Evolutionary conservation across 2,888 invertebrate genomes (phyloP).

Genomic region (Asteroscopus sphinx): DNA sequence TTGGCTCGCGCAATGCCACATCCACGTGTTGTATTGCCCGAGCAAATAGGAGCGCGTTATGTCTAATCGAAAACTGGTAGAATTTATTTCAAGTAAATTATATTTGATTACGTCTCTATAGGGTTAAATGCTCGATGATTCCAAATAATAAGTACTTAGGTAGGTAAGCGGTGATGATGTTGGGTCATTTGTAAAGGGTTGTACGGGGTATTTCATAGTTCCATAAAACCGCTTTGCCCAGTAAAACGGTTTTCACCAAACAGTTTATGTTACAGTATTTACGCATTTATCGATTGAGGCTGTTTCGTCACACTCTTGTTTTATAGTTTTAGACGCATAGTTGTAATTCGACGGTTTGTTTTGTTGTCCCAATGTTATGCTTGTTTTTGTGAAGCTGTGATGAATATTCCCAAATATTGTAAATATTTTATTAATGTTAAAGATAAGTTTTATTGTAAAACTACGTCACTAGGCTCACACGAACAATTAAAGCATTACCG

Average conservation of each 20-base stretch:
- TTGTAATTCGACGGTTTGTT: slow-evolving; percentile 76
- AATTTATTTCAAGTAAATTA: too few species aligned
- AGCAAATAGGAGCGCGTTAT: too few species aligned
- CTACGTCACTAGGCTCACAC: slow-evolving; percentile 87
- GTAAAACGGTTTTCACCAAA: slow-evolving; percentile 34
- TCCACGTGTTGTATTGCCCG: too few species aligned
- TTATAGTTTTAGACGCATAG: slow-evolving; percentile 82
- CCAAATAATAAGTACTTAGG: slow-evolving; percentile 16
- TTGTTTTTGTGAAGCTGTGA: slow-evolving; percentile 90
- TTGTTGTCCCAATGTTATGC: slow-evolving; percentile 86
- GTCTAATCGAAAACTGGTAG: too few species aligned
- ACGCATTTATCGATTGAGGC: slow-evolving; percentile 85
- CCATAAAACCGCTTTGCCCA: slow-evolving; percentile 28
- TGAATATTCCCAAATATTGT: slow-evolving; percentile 89
- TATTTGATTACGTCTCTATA: too few species aligned
- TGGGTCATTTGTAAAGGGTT: slow-evolving; percentile 17
- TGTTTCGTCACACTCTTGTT: slow-evolving; percentile 73
- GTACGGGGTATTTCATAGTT: slow-evolving; percentile 36
- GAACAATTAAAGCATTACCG: slow-evolving; percentile 83
- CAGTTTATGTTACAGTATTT: slow-evolving; percentile 79
- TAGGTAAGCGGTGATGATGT: slow-evolving; percentile 11
- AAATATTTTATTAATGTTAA: slow-evolving; percentile 86
- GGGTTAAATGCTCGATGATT: too few species aligned
- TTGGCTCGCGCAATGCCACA: too few species aligned
- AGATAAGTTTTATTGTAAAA: slow-evolving; percentile 79